Conservation (phyloP, 1,140 invertebrate species). For the Apis dorsata region DNA sequence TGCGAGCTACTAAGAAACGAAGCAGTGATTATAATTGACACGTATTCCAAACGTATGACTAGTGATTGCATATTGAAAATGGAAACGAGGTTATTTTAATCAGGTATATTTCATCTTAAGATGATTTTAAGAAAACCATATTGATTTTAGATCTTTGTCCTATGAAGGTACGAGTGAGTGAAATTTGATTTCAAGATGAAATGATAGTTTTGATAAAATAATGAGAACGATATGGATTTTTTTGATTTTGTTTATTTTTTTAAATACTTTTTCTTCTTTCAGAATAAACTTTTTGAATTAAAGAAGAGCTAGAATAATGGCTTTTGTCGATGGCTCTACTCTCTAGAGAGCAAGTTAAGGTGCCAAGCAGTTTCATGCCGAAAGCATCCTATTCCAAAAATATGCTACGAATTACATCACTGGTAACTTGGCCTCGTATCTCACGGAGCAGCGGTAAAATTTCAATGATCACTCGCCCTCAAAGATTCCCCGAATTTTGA, state of each 20-base stretch:
- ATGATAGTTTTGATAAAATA: not conserved
- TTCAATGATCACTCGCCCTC: conserved; percentile 59
- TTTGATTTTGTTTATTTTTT: not conserved
- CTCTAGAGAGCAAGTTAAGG: conserved; percentile 56
- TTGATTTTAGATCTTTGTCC: not conserved
- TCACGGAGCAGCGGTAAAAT: conserved; percentile 70
- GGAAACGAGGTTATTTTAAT: too few species aligned
- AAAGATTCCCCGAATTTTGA: conserved; percentile 38
- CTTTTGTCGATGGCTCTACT: conserved; percentile 5
- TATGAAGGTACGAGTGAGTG: not conserved
- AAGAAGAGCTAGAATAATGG: not conserved
- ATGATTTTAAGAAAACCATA: not conserved
- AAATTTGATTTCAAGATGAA: not conserved
- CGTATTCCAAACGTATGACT: conserved; percentile 1
- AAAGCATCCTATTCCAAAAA: conserved; percentile 71
- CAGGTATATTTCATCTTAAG: not conserved
- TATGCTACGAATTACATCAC: conserved; percentile 72
- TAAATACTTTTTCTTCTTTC: fast-evolving
- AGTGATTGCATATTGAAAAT: not conserved
- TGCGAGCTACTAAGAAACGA: not conserved
- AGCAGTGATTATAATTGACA: not conserved
- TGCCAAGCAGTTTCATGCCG: conserved; percentile 73
- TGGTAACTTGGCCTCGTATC: conserved; percentile 73
- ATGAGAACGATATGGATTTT: not conserved
- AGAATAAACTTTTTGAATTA: not conserved